Evolutionary conservation across 2,797 vertebrate species (phyloP).

Genomic region (Podargus strigoides): DNA sequence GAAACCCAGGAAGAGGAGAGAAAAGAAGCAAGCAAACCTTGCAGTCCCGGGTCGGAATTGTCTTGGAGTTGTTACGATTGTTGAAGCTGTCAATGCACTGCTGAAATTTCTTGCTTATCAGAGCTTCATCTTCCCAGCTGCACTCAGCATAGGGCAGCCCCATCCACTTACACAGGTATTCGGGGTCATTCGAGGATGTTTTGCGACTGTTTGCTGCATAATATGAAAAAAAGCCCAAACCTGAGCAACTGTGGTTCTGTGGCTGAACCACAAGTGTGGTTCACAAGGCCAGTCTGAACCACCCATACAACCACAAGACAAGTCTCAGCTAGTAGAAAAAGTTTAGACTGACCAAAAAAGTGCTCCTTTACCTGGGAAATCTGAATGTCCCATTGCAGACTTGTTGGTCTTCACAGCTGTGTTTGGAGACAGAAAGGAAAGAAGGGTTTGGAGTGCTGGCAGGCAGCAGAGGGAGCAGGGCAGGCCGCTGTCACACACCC

Average conservation of each 20-base stretch:
- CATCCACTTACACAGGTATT: slow-evolving; percentile 99
- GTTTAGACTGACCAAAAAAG: not conserved
- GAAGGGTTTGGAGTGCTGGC: not conserved
- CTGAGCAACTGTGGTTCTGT: not conserved
- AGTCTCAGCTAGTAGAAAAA: not conserved
- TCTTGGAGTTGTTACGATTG: slow-evolving; percentile 88
- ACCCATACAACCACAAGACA: not conserved
- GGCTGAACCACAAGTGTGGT: not conserved
- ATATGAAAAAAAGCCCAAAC: not conserved
- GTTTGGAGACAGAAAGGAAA: slow-evolving; percentile 29
- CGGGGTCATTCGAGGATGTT: slow-evolving; percentile 87
- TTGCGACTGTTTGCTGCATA: slow-evolving; percentile 87
- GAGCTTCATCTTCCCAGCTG: slow-evolving; percentile 95
- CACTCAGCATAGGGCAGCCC: slow-evolving; percentile 94
- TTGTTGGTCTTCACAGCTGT: slow-evolving; percentile 92
- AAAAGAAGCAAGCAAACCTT: slow-evolving; percentile 77
- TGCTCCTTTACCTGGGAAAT: slow-evolving; percentile 87
- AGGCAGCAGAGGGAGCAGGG: slow-evolving; percentile 32
- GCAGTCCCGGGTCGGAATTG: slow-evolving; percentile 93
- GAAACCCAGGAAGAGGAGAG: not conserved
- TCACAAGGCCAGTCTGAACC: not conserved
- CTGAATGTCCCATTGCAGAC: slow-evolving; percentile 80
- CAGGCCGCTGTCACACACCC: not conserved
- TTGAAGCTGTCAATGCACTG: slow-evolving; percentile 88
- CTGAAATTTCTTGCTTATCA: slow-evolving; percentile 92